Conservation (phyloP, 2,797 vertebrate genomes). For the Cynopterus sphinx region DNA sequence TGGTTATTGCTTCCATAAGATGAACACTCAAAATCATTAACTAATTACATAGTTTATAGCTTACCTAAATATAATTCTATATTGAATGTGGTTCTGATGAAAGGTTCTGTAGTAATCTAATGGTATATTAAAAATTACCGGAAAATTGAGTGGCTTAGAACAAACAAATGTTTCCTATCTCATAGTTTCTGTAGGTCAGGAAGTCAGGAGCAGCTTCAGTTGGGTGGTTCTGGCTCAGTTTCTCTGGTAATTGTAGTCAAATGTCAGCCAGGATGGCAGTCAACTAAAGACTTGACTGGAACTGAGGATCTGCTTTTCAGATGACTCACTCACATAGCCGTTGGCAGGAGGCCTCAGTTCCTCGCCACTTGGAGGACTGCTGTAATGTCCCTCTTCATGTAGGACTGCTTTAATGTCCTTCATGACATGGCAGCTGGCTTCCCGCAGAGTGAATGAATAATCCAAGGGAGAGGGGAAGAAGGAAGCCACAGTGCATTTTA, state of each 20-base stretch:
- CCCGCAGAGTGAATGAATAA: background rate
- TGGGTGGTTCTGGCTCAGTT: background rate
- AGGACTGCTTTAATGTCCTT: background rate
- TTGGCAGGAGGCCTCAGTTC: background rate
- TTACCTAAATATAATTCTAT: slow-evolving; percentile 35
- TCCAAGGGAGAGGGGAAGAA: background rate
- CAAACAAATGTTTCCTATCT: background rate
- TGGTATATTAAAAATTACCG: background rate
- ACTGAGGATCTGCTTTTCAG: background rate
- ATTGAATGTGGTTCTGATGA: slow-evolving; percentile 19
- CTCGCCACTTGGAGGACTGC: background rate
- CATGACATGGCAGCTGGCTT: background rate
- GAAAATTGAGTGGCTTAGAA: background rate
- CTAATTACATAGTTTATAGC: slow-evolving; percentile 15
- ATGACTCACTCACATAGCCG: background rate
- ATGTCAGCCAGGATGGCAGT: background rate
- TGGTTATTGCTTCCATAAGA: slow-evolving; percentile 19
- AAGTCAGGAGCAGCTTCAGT: background rate
- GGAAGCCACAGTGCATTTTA: background rate
- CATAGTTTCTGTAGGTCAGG: background rate
- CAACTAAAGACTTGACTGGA: background rate
- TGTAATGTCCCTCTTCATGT: background rate
- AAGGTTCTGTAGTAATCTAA: background rate
- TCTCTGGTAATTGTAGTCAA: background rate
- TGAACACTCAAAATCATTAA: background rate